Base-by-base conservation (phyloP, 2,113 vertebrate species). In the Tachysurus vachellii region DNA sequence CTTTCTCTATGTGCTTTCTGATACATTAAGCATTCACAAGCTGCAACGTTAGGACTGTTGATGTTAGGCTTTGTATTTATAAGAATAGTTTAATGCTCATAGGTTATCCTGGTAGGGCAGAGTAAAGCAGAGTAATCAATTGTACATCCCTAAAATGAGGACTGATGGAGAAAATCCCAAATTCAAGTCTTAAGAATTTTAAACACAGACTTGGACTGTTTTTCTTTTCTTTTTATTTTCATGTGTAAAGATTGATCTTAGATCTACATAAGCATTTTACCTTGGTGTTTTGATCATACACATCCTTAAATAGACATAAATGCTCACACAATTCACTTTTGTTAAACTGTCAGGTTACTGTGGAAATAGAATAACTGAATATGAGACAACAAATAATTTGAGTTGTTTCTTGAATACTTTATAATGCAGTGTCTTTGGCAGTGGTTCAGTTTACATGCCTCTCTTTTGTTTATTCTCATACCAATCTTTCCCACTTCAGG, bases 371-470 rank as follows among this genome's bases (percentile, higher is more conserved):
- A 14, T 6, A 47, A 47, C 44, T 47, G 44, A 47, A n/a, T 0
- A 11, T 28, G 53, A 42, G 14, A 50, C 3, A 44, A 23, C 73
- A 50, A 76, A 50, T 76, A 53, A 62, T 21, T 76, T 42, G 31
- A 61, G 47, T 36, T 80, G 82, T 50, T 26, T 57, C 66, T 56
- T 28, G 76, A 87, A 70, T 36, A 71, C 59, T 88, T 90, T 62
- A 86, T 21, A 13, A 77, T 56, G 54, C 85, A 84, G 86, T 90
- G 75, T 84, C 86, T 81, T 83, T 57, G 23, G 82, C 90, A 91
- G 86, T 92, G 92, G 91, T 91, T 94, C 88, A 89, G 90, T 90
- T 53, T 88, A 86, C n/a, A 79, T 21, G 64, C 17, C 70, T 68
- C 56, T 36, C 73, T 80, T 64, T 79, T 53, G 28, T 7, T 17